Evolutionary conservation across 1,140 invertebrate species (phyloP), one percentile per base, ranked within the genome.

Genomic region (Parasteatoda tepidariorum): DNA sequence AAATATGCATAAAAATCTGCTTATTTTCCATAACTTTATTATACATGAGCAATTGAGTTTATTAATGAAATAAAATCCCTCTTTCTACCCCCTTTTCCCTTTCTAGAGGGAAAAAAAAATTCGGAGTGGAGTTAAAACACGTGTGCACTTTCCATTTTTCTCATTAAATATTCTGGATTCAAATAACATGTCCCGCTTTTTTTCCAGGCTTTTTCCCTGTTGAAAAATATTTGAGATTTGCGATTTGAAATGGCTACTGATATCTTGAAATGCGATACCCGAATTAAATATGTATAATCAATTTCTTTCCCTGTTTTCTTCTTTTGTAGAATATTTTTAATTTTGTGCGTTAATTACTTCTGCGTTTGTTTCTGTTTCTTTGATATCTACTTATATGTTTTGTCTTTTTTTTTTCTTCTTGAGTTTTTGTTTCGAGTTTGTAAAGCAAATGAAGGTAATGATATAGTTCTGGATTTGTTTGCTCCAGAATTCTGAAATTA

Each of bases 221-320:
- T 11, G 18, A 26, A 26, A 48, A 67, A 70, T 33, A 70, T 82
- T 70, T 82, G 62, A 82, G 34, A 78, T 78, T 9, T 48, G 38
- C 18, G 38, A 9, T 18, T 48, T 48, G n/a, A n/a, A n/a, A n/a
- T 4, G 38, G 38, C 38, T 48, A 13, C 38, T 13, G 28, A 41
- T 57, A 57, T 54, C 24, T 55, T 54, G 26, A 30, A 30, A 24
- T 41, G 34, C 55, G 54, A 71, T 38, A 71, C 13, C 33, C 54
- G 67, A 31, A 82, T 82, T 82, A 82, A 82, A 82, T 82, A 82
- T 82, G 78, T 82, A 82, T 82, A 82, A 71, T 82, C 67, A 82
- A 82, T 82, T 82, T 82, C 71, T 79, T 79, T 34, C 34, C 22
- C 26, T 24, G 18, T 7, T 70, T 66, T 70, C 57, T 41, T 31